Evolutionary conservation across 2,113 vertebrate genomes (phyloP), one percentile per base, ranked within the genome.

Genomic region (Tachysurus fulvidraco): DNA sequence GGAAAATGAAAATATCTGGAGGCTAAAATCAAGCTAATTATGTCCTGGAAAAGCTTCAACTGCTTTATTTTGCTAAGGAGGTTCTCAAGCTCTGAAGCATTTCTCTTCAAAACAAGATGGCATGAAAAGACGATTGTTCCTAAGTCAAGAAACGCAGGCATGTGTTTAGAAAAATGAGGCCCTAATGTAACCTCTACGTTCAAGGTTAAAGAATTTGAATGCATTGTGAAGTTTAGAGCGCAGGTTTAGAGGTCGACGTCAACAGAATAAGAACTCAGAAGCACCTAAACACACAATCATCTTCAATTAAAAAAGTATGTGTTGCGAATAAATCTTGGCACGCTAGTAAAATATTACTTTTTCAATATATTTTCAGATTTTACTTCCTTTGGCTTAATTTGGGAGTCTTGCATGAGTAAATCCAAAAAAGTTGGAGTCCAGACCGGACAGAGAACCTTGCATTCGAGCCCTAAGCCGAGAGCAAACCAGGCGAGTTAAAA

Each of bases 11-110:
- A 85, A 89, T 88, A 92, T 93, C 91, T 90, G 85, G 88, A 89
- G 92, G 92, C 89, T 92, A 88, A 89, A 92, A 93, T 89, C 89
- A 85, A 92, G 90, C 91, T 95, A 94, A 94, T 93, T 94, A 91
- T 92, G 87, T 90, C 90, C 91, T 94, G 93, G 90, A 92, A 95
- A 94, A 93, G 60, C 67, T 46, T 60, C 67, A 65, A 59, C 44
- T 82, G 57, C 64, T 85, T 89, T 52, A 65, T 46, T 88, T 92
- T 86, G 64, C 41, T 67, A 92, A 90, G 84, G 90, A 91, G 93
- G 93, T 93, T 93, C 83, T 85, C 91, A 90, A 89, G 92, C 93
- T 92, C 88, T 55, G 78, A 6, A 41, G 19, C 50, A 55, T 76
- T 89, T 85, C 81, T 73, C 82, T 83, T 83, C 73, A 46, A 82